Percentiles rank a stretch among this genome's conserved stretches.
phyloP scores from a whole-genome alignment of 2,888 invertebrate species.

The Thera britannica region DNA sequence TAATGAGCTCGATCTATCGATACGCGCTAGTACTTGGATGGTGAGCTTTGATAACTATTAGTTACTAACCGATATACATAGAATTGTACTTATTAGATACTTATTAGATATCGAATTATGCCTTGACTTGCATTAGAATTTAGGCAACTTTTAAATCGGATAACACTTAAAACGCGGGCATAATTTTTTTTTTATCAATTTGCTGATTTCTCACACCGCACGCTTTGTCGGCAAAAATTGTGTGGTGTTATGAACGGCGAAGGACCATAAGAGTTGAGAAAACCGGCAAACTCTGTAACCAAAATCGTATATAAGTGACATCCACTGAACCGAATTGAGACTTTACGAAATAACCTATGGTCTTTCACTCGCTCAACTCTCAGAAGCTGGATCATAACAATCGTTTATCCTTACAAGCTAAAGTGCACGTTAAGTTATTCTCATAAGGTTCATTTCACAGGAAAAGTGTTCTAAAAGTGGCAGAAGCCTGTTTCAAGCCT shows the following conservation, averaged over 20 bases:
- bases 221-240: background rate
- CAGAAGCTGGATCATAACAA: background rate
- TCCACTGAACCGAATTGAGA: background rate
- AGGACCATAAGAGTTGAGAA: background rate
- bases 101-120: too few relatives aligned
- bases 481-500: constrained; percentile 60
- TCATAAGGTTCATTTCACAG: constrained; percentile 2
- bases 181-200: too few relatives aligned
- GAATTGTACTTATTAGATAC: too few relatives aligned
- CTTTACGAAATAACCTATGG: background rate
- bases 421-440: background rate
- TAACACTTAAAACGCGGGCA: too few relatives aligned
- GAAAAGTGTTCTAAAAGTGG: background rate
- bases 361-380: background rate
- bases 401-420: background rate
- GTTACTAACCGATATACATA: too few relatives aligned
- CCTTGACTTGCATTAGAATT: too few relatives aligned
- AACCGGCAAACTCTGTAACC: background rate
- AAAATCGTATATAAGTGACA: background rate
- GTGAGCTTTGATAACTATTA: too few relatives aligned
- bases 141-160: too few relatives aligned
- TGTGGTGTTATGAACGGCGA: background rate
- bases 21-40: too few relatives aligned
- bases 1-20: too few relatives aligned
- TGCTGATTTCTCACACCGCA: too few relatives aligned